phyloP scores from a whole-genome alignment of 2,797 vertebrate species.

The Apodemus agrarius region DNA sequence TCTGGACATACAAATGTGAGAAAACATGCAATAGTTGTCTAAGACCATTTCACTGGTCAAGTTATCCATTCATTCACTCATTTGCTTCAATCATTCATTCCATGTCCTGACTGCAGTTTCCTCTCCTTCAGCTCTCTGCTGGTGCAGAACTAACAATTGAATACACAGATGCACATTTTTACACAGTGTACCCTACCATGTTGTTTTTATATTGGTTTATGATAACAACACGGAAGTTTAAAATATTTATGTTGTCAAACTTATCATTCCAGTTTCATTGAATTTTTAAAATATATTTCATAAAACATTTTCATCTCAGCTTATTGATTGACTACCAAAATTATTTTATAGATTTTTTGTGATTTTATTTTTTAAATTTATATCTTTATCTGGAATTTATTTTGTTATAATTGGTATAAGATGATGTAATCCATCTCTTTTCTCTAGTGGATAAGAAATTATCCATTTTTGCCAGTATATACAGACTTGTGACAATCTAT shows the following conservation, averaged over 20 bases:
- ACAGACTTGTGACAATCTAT: neutral
- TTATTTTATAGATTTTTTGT: constrained; percentile 6
- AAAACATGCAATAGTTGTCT: too few relatives aligned
- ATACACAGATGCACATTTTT: too few relatives aligned
- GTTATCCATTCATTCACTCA: too few relatives aligned
- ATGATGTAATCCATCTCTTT: neutral
- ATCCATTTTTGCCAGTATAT: neutral
- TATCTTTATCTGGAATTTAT: neutral
- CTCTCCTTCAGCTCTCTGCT: too few relatives aligned
- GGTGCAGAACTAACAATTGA: too few relatives aligned
- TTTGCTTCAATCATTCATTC: too few relatives aligned
- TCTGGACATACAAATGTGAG: too few relatives aligned
- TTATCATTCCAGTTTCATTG: neutral
- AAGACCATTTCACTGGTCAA: neutral
- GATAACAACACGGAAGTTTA: neutral
- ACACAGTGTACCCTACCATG: too few relatives aligned
- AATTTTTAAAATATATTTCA: neutral
- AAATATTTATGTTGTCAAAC: neutral
- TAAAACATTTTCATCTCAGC: neutral
- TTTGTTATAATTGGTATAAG: neutral
- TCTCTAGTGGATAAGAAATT: neutral
- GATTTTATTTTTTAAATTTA: constrained; percentile 26
- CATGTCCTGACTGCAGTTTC: too few relatives aligned
- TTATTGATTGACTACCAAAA: neutral
- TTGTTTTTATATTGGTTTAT: neutral